Evolutionary conservation across 2,797 vertebrate genomes (phyloP).

Genomic region (Smutsia gigantea): DNA sequence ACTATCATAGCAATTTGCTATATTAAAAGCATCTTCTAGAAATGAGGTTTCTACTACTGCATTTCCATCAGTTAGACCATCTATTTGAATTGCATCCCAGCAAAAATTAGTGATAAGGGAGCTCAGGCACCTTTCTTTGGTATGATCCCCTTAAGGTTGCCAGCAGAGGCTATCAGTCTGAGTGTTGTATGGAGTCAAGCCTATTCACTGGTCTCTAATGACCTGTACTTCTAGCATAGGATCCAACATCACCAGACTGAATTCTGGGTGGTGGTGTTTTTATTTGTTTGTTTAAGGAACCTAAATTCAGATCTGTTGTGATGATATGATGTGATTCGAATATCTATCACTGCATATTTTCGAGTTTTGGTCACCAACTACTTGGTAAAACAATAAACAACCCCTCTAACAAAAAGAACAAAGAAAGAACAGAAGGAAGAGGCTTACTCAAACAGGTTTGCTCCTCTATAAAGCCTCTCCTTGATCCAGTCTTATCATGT

Average conservation of each 20-base stretch:
- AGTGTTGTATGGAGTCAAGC: background rate
- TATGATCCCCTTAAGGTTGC: background rate
- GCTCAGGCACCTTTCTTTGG: background rate
- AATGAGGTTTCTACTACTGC: background rate
- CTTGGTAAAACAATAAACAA: conserved; percentile 2
- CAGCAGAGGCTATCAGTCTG: background rate
- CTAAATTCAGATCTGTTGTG: background rate
- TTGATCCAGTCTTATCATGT: background rate
- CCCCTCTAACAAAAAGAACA: background rate
- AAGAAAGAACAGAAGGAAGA: background rate
- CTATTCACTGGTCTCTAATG: background rate
- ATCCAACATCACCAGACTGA: background rate
- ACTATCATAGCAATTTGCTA: background rate
- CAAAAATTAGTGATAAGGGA: background rate
- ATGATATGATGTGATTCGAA: background rate
- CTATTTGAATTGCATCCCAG: background rate
- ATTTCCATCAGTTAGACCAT: background rate
- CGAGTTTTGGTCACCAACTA: background rate
- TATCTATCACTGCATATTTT: conserved; percentile 9
- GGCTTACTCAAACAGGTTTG: background rate
- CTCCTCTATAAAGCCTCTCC: background rate
- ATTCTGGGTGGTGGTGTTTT: background rate
- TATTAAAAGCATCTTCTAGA: background rate
- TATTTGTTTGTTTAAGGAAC: conserved; percentile 33
- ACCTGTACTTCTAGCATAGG: background rate